Percentiles rank a stretch among this genome's conserved stretches.
Evolutionary conservation across 2,797 vertebrate genomes (phyloP).

Genomic region (Alosa sapidissima): DNA sequence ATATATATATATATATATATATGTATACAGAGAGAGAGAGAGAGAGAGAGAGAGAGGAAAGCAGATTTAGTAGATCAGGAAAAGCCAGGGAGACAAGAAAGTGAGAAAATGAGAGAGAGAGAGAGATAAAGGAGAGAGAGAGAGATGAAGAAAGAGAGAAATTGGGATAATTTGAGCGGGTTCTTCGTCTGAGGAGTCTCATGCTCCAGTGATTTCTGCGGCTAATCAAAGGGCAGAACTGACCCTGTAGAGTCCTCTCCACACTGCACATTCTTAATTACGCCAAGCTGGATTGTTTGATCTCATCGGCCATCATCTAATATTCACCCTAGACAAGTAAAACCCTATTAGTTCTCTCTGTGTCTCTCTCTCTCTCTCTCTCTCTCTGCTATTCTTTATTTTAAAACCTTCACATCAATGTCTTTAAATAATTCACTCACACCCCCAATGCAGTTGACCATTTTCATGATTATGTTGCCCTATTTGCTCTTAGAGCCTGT

Average conservation of each 20-base stretch:
- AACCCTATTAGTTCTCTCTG: neutral
- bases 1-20: too few relatives aligned
- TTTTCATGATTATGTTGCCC: conserved; percentile 1
- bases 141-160: conserved; percentile 56
- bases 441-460: neutral
- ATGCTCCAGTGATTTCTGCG: conserved; percentile 64
- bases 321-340: conserved; percentile 23
- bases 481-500: neutral
- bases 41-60: too few relatives aligned
- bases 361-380: conserved; percentile 5
- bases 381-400: conserved; percentile 49
- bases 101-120: neutral
- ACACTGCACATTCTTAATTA: conserved; percentile 15
- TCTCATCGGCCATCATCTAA: conserved; percentile 13
- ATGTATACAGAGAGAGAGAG: too few relatives aligned
- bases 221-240: conserved; percentile 68
- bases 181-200: conserved; percentile 49
- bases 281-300: neutral
- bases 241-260: conserved; percentile 54
- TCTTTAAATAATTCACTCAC: conserved; percentile 19
- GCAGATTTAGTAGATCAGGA: neutral
- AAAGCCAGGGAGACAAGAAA: neutral
- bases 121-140: neutral
- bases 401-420: conserved; percentile 57
- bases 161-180: conserved; percentile 59